phyloP scores from a whole-genome alignment of 2,888 invertebrate genomes.

The Encarsia formosa region DNA sequence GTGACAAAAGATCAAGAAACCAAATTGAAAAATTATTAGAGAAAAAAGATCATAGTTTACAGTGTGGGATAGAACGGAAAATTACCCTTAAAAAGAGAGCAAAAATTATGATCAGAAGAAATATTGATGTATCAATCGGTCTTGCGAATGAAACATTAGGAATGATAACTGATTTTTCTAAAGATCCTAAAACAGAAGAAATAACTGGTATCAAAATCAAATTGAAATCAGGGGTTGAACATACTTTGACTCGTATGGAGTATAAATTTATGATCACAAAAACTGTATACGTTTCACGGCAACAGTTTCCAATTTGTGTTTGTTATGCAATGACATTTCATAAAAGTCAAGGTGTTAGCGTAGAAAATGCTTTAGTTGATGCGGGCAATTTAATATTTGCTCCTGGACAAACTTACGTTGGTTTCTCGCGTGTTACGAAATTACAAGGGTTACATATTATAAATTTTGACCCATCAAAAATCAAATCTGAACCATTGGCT shows the following conservation, averaged over 20 bases:
- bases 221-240: not conserved
- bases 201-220: not conserved
- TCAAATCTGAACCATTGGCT: slow-evolving; percentile 25
- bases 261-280: slow-evolving; percentile 32
- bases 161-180: slow-evolving; percentile 21
- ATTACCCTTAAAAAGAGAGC: slow-evolving; percentile 21
- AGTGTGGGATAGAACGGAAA: slow-evolving; percentile 4
- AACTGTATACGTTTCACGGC: slow-evolving; percentile 26
- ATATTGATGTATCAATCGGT: slow-evolving; percentile 33
- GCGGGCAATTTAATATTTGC: slow-evolving; percentile 20
- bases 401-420: slow-evolving; percentile 31
- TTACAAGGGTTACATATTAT: slow-evolving; percentile 31
- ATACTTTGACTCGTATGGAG: slow-evolving; percentile 23
- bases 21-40: slow-evolving; percentile 5
- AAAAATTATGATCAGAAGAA: slow-evolving; percentile 33
- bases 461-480: slow-evolving; percentile 29
- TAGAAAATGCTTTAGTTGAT: slow-evolving; percentile 30
- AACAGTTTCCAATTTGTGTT: slow-evolving; percentile 32
- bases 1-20: not conserved
- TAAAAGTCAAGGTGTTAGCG: slow-evolving; percentile 33
- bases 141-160: slow-evolving; percentile 35
- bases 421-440: slow-evolving; percentile 29
- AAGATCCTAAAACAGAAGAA: not conserved
- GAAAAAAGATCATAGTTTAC: slow-evolving; percentile 7
- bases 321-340: slow-evolving; percentile 34